Evolutionary conservation across 2,113 vertebrate species (phyloP).

Genomic region (Picathartes gymnocephalus): DNA sequence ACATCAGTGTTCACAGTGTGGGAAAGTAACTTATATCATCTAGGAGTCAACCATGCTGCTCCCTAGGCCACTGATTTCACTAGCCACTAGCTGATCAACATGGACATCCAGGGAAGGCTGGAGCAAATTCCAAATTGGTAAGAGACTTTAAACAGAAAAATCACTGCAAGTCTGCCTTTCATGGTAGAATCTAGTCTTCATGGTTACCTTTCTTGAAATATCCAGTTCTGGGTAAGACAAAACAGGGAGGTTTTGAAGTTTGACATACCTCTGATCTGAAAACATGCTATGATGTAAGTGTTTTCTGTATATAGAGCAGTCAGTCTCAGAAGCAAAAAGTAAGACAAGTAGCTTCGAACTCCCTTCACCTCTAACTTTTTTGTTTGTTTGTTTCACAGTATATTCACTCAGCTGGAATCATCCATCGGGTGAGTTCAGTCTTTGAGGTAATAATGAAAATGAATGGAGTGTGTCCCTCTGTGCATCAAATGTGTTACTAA

Average conservation of each 20-base stretch:
- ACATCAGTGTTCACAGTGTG: background rate
- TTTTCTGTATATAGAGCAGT: background rate
- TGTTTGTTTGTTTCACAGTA: slow-evolving; percentile 76
- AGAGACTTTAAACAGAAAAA: background rate
- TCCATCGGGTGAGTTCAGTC: slow-evolving; percentile 88
- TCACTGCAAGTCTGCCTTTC: background rate
- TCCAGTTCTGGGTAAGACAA: background rate
- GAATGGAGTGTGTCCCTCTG: background rate
- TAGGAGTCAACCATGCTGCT: background rate
- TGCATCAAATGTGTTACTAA: background rate
- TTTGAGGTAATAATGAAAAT: background rate
- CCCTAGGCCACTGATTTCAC: background rate
- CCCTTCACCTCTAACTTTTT: background rate
- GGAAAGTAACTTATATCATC: background rate
- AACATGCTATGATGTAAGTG: background rate
- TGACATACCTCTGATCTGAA: background rate
- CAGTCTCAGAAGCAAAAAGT: background rate
- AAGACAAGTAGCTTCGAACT: background rate
- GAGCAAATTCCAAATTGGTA: background rate
- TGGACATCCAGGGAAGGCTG: background rate
- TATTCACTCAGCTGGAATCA: slow-evolving; percentile 97
- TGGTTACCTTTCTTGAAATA: background rate
- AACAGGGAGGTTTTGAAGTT: background rate
- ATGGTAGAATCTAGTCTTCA: background rate
- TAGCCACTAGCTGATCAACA: background rate